These are phyloP conservation scores for Zonitis immaculata DNA, from an alignment of 2,888 invertebrate species.

Conservation along the genomic window DNA sequence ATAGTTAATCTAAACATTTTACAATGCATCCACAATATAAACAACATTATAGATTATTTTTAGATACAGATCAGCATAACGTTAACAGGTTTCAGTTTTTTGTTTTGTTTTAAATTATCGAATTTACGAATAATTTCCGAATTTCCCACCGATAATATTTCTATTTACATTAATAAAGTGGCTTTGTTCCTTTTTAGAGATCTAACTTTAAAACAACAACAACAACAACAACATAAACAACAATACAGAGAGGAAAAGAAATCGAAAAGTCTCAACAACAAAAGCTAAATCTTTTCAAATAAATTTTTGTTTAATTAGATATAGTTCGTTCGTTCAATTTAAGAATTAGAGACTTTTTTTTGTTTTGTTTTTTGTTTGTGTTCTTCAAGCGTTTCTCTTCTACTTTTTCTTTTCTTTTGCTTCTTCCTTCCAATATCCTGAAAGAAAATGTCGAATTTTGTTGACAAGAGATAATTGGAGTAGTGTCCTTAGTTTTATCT, in stretches of 20 bases:
- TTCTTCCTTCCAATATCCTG: no score
- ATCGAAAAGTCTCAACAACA: no score
- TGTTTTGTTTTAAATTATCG: no score
- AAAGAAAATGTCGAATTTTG: background rate
- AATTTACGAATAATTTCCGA: no score
- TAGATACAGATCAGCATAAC: background rate
- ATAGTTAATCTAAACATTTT: constrained; percentile 1
- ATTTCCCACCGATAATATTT: no score
- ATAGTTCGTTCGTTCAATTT: no score
- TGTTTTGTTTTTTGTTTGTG: background rate
- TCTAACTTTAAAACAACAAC: no score
- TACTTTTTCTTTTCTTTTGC: no score
- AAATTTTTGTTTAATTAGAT: background rate
- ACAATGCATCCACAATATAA: background rate
- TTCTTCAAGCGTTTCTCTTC: background rate
- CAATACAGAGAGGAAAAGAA: no score
- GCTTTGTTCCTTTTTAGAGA: no score
- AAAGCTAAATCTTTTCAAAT: background rate
- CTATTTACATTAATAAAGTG: no score
- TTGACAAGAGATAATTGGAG: constrained; percentile 2
- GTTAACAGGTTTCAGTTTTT: background rate
- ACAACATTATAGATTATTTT: background rate
- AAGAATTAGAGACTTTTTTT: no score
- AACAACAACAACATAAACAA: background rate
- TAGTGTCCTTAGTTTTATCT: constrained; percentile 1